These are phyloP conservation scores for Sebastes wilsoni DNA, from an alignment of 2,797 vertebrate species.

Conservation along the genomic window DNA sequence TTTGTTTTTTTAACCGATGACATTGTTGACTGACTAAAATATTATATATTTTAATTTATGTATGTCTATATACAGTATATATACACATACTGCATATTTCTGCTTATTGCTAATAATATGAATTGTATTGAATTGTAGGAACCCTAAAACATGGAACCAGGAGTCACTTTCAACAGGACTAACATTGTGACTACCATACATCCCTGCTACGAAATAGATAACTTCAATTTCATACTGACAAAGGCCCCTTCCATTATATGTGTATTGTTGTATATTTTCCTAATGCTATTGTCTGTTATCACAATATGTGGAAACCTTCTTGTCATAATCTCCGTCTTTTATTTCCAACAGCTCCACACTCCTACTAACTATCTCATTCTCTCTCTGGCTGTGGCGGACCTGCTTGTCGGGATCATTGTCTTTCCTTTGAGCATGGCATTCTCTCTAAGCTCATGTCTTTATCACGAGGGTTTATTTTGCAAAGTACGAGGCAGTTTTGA, in stretches of 20 bases:
- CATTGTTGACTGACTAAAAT: neutral
- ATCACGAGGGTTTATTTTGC: conserved; percentile 71
- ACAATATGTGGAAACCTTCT: conserved; percentile 22
- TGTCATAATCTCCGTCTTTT: conserved; percentile 11
- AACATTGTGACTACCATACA: neutral
- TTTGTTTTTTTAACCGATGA: neutral
- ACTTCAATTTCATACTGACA: neutral
- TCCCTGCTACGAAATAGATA: conserved; percentile 25
- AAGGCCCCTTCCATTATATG: neutral
- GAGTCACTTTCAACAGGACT: neutral
- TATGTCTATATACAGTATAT: too few relatives aligned
- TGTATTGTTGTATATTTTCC: neutral
- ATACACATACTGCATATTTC: too few relatives aligned
- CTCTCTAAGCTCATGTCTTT: conserved; percentile 72
- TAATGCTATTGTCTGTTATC: neutral
- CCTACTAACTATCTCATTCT: conserved; percentile 22
- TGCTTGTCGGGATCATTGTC: neutral
- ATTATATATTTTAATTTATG: neutral
- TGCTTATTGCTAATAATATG: neutral
- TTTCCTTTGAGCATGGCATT: conserved; percentile 20
- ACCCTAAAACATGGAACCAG: neutral
- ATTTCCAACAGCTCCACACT: conserved; percentile 38
- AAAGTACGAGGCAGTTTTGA: conserved; percentile 76
- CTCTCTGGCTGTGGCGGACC: conserved; percentile 17
- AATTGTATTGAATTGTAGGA: neutral